Evolutionary conservation across 2,797 vertebrate genomes (phyloP), one percentile per base, ranked within the genome.

Genomic region (Nannoperca australis): DNA sequence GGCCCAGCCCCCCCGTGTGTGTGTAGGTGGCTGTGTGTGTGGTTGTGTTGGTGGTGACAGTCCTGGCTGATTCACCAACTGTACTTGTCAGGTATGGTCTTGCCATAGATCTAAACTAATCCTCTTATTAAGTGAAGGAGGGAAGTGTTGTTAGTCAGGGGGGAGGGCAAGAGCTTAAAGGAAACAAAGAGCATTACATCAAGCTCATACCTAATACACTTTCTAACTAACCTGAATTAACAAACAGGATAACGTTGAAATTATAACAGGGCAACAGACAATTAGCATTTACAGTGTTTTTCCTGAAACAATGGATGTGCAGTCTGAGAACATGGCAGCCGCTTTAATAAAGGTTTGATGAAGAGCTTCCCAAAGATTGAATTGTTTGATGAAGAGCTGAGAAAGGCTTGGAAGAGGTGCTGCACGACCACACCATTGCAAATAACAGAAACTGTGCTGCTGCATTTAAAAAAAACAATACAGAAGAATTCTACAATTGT

Each of bases 1-100:
- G 15, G 9, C 34, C 54, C 30, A 44, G 30, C 27, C 40, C 40
- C 17, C 11, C 20, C 14, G 15, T 11, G 49, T 27, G 50, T n/a
- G 53, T 36, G n/a, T 15, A 12, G 32, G 13, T 20, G 53, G 24
- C 15, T 15, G 20, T 47, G 13, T 20, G 30, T 64, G 34, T 36
- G 8, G 7, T 7, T 10, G 3, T 22, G 49, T 38, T 44, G n/a
- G 56, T 38, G 70, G 30, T 56, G 76, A 70, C 70, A 9, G 56
- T 34, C 40, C 40, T 36, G 1, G 20, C 55, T 82, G 82, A 87
- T 60, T 85, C 88, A 86, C 47, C 65, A 14, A n/a, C 55, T 18
- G 63, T 64, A 67, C 65, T 58, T 44, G 50, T 61, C 68, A 61
- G 78, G 51, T 45, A 3, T 2, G 49, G 11, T 50, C n/a, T 51